Evolutionary conservation across 1,140 invertebrate species (phyloP), one percentile per base, ranked within the genome.

Genomic region (Phymastichus coffea): DNA sequence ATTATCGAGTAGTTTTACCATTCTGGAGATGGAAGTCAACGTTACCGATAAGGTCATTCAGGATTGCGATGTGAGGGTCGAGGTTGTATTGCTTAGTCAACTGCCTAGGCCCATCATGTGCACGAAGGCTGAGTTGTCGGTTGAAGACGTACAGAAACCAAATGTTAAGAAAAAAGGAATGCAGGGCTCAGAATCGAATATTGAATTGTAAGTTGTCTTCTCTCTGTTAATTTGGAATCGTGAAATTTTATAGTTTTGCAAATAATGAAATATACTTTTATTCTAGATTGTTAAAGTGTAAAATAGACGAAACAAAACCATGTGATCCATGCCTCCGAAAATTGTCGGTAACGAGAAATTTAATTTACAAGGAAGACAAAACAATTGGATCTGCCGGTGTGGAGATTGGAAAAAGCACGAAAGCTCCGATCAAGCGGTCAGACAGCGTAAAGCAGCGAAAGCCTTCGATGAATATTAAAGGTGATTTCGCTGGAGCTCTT

Each of bases 291-390:
- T 70, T 79, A 70, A 79, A 82, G 41, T 70, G 77, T 35, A 75
- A 67, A 19, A 65, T 72, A 30, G 78, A 86, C 55, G 84, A 87
- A 64, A 76, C 84, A 68, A 87, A 86, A 78, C 72, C 80, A 48
- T 76, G 74, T 22, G 83, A 87, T 74, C 80, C 81, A 23, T 74
- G 81, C 57, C 69, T 88, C 59, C 78, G 82, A 52, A 81, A 84
- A 49, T 76, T 92, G 51, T 81, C 87, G 63, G 84, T 92, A 61
- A 83, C 84, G 41, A 84, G 87, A 1, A 85, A 87, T 69, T 75
- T 92, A 25, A 88, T 92, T 66, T 88, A 88, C 63, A 89, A 91
- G 71, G 86, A 93, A 70, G 90, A 94, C 70, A 90, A 87, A 68
- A 88, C 85, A 53, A 72, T 92, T 4, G 85, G 84, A 55, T 84